phyloP scores from a whole-genome alignment of 2,888 invertebrate genomes.

The Thysanoteuthis rhombus region DNA sequence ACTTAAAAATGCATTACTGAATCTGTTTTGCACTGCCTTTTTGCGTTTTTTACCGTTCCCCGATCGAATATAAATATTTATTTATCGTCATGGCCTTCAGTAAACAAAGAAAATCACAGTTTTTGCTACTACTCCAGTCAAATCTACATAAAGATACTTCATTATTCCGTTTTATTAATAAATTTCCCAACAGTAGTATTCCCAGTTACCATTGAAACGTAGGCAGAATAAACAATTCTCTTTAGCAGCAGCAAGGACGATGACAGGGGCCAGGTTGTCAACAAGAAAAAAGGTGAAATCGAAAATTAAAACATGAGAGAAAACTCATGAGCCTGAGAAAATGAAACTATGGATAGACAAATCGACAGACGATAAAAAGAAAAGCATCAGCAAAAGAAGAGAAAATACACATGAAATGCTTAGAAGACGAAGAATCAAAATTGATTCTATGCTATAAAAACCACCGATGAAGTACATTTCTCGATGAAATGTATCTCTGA shows the following conservation, averaged over 20 bases:
- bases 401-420: too few relatives aligned
- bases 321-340: not conserved
- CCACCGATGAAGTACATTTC: too few relatives aligned
- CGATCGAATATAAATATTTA: not conserved
- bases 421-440: not conserved
- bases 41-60: not conserved
- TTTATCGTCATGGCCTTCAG: not conserved
- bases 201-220: not conserved
- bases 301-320: not conserved
- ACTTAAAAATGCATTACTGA: not conserved
- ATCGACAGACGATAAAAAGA: not conserved
- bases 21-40: not conserved
- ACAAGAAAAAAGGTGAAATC: not conserved
- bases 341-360: not conserved
- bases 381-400: not conserved
- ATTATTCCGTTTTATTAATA: too few relatives aligned
- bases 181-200: too few relatives aligned
- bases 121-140: not conserved
- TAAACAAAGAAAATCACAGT: not conserved
- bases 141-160: not conserved
- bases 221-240: not conserved
- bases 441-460: not conserved
- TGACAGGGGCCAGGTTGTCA: not conserved
- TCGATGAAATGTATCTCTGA: too few relatives aligned
- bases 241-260: not conserved